Evolutionary conservation across 2,888 invertebrate genomes (phyloP).

Genomic region (Sabellastarte sp.): DNA sequence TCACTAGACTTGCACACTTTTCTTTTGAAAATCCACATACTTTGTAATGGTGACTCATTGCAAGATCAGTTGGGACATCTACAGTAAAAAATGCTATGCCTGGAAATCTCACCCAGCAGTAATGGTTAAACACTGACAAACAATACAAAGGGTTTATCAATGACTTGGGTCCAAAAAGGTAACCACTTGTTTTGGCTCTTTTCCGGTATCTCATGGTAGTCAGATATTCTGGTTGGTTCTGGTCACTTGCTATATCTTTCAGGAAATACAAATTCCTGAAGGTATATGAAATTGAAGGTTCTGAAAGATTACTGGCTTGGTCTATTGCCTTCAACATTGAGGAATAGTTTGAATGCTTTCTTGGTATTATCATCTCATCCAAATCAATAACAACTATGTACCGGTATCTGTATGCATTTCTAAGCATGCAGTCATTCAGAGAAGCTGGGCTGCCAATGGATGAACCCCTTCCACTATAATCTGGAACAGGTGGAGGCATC

Average conservation of each 20-base stretch:
- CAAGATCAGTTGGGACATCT: not conserved
- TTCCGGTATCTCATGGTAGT: constrained; percentile 6
- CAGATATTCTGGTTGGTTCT: constrained; percentile 7
- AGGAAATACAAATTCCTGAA: constrained; percentile 27
- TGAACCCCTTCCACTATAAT: constrained; percentile 1
- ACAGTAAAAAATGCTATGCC: not conserved
- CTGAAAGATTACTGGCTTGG: constrained; percentile 5
- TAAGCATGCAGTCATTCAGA: constrained; percentile 32
- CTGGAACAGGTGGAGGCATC: constrained; percentile 22
- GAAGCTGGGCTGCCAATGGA: constrained; percentile 23
- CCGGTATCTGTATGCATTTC: constrained; percentile 25
- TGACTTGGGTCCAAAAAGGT: constrained; percentile 16
- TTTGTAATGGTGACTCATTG: constrained; percentile 2
- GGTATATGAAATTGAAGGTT: constrained; percentile 16
- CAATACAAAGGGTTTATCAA: constrained; percentile 21
- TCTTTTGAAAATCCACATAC: not conserved
- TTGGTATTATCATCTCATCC: constrained; percentile 24
- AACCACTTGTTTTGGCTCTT: constrained; percentile 6
- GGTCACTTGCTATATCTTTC: constrained; percentile 8
- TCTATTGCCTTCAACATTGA: constrained; percentile 15
- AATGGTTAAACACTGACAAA: constrained; percentile 29
- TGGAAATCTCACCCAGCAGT: constrained; percentile 17
- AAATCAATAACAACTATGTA: constrained; percentile 17
- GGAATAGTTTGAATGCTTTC: constrained; percentile 14
- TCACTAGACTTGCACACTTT: no score